These are phyloP conservation scores for Trinectes maculatus DNA, from an alignment of 2,113 vertebrate species.

Conservation along the genomic window DNA sequence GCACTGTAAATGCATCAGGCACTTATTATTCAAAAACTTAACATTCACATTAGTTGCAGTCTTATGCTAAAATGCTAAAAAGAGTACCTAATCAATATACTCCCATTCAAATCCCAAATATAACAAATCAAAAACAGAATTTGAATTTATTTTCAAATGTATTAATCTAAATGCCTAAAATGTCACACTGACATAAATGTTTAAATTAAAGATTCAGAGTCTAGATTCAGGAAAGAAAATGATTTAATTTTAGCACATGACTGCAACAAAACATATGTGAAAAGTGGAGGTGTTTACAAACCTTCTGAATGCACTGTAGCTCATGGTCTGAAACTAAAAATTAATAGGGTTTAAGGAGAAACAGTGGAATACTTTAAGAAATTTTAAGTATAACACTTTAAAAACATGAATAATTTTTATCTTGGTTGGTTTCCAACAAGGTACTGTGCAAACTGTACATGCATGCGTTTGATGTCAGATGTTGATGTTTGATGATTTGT, in stretches of 20 bases:
- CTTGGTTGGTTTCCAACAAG: not conserved
- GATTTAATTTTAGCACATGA: not conserved
- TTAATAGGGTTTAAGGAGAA: not conserved
- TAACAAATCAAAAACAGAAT: no score
- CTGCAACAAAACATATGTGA: not conserved
- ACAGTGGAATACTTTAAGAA: not conserved
- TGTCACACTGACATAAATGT: no score
- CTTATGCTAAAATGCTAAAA: no score
- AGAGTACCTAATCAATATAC: no score
- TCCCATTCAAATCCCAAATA: no score
- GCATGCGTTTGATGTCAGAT: conserved; percentile 9
- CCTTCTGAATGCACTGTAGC: not conserved
- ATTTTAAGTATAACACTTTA: not conserved
- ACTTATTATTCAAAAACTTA: no score
- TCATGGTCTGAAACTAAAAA: not conserved
- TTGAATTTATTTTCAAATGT: no score
- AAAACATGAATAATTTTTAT: not conserved
- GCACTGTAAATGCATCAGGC: no score
- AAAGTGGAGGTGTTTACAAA: not conserved
- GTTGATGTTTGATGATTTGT: no score
- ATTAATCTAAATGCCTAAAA: no score
- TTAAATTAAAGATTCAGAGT: not conserved
- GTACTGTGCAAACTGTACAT: conserved; percentile 11
- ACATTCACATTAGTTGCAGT: no score
- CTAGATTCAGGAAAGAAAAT: not conserved